Base-by-base conservation (phyloP, 2,113 vertebrate genomes). In the Cebidichthys violaceus region DNA sequence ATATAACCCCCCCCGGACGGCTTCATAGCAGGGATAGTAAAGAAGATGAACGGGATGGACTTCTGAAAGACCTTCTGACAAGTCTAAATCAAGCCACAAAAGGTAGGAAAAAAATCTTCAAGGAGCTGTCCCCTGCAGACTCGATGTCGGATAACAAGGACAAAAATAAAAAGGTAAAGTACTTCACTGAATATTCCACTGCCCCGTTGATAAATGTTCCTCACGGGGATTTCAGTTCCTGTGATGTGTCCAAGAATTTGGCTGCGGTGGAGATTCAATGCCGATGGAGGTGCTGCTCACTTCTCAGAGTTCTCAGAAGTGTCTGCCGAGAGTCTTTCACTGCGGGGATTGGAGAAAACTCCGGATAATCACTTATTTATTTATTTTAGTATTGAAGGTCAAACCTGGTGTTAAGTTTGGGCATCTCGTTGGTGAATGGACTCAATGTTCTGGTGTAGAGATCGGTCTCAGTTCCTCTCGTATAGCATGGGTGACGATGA, bases 361-460 rank as follows among this genome's bases (percentile, higher is more conserved):
- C 29, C 35, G 31, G 67, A 59, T 55, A 45, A 3, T 45, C 27
- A 81, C 55, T n/a, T n/a, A n/a, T 68, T 8, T 37, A 15, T 73
- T 33, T 68, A 14, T 83, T 70, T 68, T 79, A 39, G 57, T 52
- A 84, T 59, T 75, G 82, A 70, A 75, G 72, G 50, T 85, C 61
- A 84, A 75, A 57, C 45, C 61, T 31, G 41, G 45, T 82, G 61
- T 75, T 29, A 70, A 79, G 79, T 82, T 86, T 77, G 67, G 37
- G 81, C 77, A 83, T 54, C 70, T 86, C 15, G 11, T 81, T 47
- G 70, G 75, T 89, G 78, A 84, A 90, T 89, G 89, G 88, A 87
- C 66, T 86, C 81, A 79, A 91, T 90, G 83, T 89, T 88, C 71
- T 77, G 86, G 84, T 88, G 89, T 77, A 83, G 88, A 91, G 89